Percentiles rank a stretch among this genome's conserved stretches.
Evolutionary conservation across 2,888 invertebrate genomes (phyloP).

Genomic region (Pinctada fucata): DNA sequence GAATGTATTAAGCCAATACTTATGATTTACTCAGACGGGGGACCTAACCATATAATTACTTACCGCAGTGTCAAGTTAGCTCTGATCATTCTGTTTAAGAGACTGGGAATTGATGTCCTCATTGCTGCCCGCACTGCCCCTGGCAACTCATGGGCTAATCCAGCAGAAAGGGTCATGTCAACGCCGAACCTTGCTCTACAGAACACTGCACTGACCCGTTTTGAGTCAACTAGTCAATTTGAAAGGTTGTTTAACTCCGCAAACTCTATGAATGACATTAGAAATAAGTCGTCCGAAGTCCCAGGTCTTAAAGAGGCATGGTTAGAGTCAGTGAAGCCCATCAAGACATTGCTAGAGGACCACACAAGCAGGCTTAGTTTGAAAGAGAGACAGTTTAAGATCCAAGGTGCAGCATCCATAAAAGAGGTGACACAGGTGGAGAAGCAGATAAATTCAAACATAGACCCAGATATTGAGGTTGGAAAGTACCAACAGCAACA

Average conservation of each 20-base stretch:
- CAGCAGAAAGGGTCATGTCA: conserved; percentile 48
- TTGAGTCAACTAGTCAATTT: conserved; percentile 23
- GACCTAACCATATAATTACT: conserved; percentile 33
- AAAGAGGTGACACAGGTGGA: neutral
- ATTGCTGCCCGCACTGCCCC: conserved; percentile 44
- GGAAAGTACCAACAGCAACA: neutral
- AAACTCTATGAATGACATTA: conserved; percentile 40
- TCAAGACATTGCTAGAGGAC: neutral
- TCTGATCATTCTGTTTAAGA: conserved; percentile 26
- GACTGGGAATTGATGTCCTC: conserved; percentile 21
- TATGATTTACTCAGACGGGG: conserved; percentile 41
- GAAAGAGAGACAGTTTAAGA: conserved; percentile 19
- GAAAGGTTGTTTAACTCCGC: conserved; percentile 34
- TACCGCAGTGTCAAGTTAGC: conserved; percentile 31
- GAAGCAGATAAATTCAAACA: neutral
- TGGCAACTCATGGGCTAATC: conserved; percentile 44
- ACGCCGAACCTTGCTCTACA: conserved; percentile 44
- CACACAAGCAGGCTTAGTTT: conserved; percentile 28
- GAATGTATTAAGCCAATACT: conserved; percentile 27
- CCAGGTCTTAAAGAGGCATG: conserved; percentile 35
- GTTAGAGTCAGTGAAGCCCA: conserved; percentile 31
- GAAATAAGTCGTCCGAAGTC: conserved; percentile 38
- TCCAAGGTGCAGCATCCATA: neutral
- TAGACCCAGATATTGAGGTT: neutral
- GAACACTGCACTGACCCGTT: conserved; percentile 39